Conservation (phyloP, 2,113 vertebrate genomes). For the Zosterops pallidus region DNA sequence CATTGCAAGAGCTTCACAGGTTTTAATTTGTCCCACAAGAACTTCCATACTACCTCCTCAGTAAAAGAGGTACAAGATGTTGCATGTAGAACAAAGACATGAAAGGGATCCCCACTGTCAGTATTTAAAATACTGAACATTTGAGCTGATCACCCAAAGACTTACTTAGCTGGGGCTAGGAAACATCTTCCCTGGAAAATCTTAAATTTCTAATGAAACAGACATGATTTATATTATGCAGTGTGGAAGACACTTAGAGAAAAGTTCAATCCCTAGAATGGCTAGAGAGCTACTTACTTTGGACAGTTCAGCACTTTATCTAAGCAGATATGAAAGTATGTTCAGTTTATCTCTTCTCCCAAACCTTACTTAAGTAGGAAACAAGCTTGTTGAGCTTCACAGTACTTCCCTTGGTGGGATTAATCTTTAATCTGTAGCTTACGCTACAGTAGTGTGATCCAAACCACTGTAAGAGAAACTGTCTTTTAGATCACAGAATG, state of each 20-base stretch:
- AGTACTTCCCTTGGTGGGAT: not conserved
- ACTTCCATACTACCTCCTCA: not conserved
- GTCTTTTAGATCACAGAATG: not conserved
- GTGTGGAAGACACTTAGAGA: not conserved
- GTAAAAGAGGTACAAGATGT: not conserved
- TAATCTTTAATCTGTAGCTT: not conserved
- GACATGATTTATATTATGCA: too few relatives aligned
- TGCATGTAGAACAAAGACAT: not conserved
- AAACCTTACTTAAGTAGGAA: not conserved
- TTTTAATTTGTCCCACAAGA: not conserved
- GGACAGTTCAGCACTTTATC: not conserved
- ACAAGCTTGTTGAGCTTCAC: not conserved
- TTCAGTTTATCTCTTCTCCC: not conserved
- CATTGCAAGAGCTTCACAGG: not conserved
- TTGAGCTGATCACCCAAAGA: not conserved
- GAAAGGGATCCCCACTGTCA: not conserved
- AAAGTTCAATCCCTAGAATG: not conserved
- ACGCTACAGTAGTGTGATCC: not conserved
- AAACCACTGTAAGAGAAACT: not conserved
- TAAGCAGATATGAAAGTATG: accelerated
- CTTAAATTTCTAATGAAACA: not conserved
- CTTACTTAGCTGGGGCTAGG: not conserved
- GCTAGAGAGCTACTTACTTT: not conserved
- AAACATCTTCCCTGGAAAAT: not conserved
- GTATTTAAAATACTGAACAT: not conserved